Base-by-base conservation (phyloP, 1,140 invertebrate species). In the Dendrolimus punctatus region DNA sequence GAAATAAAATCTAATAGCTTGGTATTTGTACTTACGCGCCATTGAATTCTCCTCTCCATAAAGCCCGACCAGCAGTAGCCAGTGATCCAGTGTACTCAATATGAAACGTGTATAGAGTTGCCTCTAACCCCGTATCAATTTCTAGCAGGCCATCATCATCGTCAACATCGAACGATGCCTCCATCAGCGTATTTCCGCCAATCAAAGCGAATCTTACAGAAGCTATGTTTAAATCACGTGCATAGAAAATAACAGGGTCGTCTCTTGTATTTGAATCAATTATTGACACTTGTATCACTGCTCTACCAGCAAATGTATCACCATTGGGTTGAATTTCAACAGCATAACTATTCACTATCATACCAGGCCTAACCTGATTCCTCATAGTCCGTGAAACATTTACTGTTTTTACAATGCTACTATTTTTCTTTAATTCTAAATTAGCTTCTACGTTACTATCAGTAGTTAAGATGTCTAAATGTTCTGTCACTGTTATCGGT, bases 341-440 rank as follows among this genome's bases (percentile, higher is more conserved):
- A 4, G 40, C 36, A 49, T 77, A 77, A 7, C 50, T 58, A 5
- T 39, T 53, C 0, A 68, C 64, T 2, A 10, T n/a, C 69, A 79
- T 76, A 7, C 74, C 78, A 48, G 72, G 68, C 52, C 78, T 60
- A 36, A 81, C 49, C 10, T 64, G 51, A 46, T 68, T 75, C 51
- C 65, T 73, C 8, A 49, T 43, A 6, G 45, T 8, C 37, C n/a
- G 8, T n/a, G 8, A 23, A 37, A 49, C 37, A 36, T 50, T 49
- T 45, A 36, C 48, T 7, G 23, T 49, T 8, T 39, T 41, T 47
- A 23, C 23, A 46, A 46, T 38, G 8, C 46, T 46, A 37, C 46
- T 6, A 23, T 46, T 46, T 23, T 6, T 23, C 4, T 46, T 6
- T 37, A 8, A 46, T 6, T n/a, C 36, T 46, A 6, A 46, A 37